Evolutionary conservation across 1,140 invertebrate species (phyloP).

Genomic region (Drosophila pseudoobscura): DNA sequence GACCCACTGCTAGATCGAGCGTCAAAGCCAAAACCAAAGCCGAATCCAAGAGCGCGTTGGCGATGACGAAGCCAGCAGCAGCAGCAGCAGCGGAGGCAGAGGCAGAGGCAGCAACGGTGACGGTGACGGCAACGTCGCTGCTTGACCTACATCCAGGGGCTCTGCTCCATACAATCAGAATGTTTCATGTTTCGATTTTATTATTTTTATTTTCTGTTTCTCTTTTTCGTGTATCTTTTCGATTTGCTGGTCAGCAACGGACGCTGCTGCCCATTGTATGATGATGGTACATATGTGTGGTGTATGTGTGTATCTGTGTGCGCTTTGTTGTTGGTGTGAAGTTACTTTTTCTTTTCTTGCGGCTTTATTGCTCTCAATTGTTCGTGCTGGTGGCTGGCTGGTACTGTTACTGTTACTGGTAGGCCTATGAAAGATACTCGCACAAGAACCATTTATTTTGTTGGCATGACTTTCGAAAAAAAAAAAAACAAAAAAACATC

Average conservation of each 20-base stretch:
- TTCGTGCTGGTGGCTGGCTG: constrained; percentile 38
- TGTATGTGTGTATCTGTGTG: constrained; percentile 9
- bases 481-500: too few species aligned
- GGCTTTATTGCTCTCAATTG: constrained; percentile 76
- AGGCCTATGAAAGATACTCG: constrained; percentile 74
- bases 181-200: constrained; percentile 83
- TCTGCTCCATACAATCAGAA: constrained; percentile 76
- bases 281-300: not conserved
- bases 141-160: constrained; percentile 70
- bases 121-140: constrained; percentile 35
- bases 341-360: constrained; percentile 80
- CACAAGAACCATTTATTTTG: constrained; percentile 76
- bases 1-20: constrained; percentile 17
- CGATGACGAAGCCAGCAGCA: constrained; percentile 40
- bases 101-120: constrained; percentile 19
- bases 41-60: constrained; percentile 66
- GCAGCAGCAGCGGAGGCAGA: too few species aligned
- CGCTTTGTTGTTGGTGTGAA: constrained; percentile 49
- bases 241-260: constrained; percentile 56
- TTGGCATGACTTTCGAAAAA: constrained; percentile 75
- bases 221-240: constrained; percentile 76
- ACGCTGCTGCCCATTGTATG: constrained; percentile 26
- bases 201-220: constrained; percentile 80
- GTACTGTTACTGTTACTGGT: constrained; percentile 21
- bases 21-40: constrained; percentile 47